A percentile compares a stretch with the other conserved stretches of the same genome.
These are phyloP conservation scores for Aphrophora alni DNA, from an alignment of 2,888 invertebrate species.

Conservation along the genomic window DNA sequence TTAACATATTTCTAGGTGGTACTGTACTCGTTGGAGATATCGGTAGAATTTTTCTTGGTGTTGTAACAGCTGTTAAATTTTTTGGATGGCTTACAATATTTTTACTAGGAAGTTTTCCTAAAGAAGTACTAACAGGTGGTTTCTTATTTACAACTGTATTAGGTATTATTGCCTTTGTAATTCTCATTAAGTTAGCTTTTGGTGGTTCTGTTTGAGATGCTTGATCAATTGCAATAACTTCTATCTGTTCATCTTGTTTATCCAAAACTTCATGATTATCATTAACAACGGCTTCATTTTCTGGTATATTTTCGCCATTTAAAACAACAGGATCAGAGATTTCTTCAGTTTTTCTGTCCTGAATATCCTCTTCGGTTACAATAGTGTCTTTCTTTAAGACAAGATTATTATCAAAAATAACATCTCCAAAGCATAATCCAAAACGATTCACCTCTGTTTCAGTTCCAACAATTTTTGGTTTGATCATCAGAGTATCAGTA, in stretches of 20 bases:
- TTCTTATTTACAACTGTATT: not conserved
- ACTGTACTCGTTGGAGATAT: slow-evolving; percentile 20
- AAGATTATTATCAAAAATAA: slow-evolving; percentile 35
- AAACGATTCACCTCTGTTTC: not conserved
- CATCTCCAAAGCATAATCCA: slow-evolving; percentile 38
- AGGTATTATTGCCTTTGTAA: not conserved
- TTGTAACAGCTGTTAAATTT: not conserved
- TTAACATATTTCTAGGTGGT: slow-evolving; percentile 3
- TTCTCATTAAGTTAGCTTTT: not conserved
- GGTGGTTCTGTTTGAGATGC: slow-evolving; percentile 36
- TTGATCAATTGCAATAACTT: slow-evolving; percentile 26
- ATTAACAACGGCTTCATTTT: not conserved
- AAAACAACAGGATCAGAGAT: not conserved
- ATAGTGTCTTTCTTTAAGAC: not conserved
- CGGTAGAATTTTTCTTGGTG: slow-evolving; percentile 12
- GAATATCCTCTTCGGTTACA: not conserved
- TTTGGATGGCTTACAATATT: not conserved
- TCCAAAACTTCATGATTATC: not conserved
- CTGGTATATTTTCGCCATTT: not conserved
- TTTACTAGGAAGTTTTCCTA: not conserved
- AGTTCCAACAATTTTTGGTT: not conserved
- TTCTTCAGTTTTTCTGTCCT: not conserved
- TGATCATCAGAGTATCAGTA: not conserved
- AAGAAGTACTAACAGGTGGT: not conserved
- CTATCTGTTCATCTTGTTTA: not conserved